phyloP scores from a whole-genome alignment of 1,140 invertebrate species.

The Coelopa frigida region DNA sequence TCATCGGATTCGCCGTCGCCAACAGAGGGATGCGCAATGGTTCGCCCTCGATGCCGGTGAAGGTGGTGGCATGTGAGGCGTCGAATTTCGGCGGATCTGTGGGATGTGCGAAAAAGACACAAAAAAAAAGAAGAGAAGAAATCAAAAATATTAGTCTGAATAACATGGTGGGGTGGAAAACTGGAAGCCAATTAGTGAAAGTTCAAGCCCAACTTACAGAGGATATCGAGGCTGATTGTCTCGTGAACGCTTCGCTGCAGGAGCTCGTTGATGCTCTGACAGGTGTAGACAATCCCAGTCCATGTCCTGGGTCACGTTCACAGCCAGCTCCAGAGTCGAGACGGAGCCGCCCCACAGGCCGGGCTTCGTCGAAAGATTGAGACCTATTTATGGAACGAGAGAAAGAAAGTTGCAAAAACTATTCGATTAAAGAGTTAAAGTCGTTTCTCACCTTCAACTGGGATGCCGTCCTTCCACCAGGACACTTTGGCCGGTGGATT shows the following conservation, averaged over 20 bases:
- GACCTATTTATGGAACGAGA: background rate
- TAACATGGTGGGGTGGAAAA: background rate
- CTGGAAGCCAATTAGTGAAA: background rate
- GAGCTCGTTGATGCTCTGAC: constrained; percentile 78
- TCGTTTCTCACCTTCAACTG: constrained; percentile 65
- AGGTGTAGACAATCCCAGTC: constrained; percentile 85
- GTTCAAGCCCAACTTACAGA: constrained; percentile 66
- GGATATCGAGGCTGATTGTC: constrained; percentile 77
- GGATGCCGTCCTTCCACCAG: constrained; percentile 83
- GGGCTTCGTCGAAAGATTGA: constrained; percentile 59
- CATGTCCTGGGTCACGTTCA: constrained; percentile 79
- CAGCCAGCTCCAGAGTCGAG: constrained; percentile 67
- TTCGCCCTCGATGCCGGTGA: constrained; percentile 75
- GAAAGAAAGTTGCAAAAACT: background rate
- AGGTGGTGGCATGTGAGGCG: constrained; percentile 50
- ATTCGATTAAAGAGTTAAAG: constrained; percentile 26
- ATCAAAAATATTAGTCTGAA: too few relatives aligned
- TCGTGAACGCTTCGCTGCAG: constrained; percentile 77
- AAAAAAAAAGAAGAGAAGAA: too few relatives aligned
- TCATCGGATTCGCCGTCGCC: constrained; percentile 78
- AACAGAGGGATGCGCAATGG: constrained; percentile 68
- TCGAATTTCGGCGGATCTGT: constrained; percentile 71
- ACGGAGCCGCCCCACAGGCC: constrained; percentile 76
- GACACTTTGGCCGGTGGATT: constrained; percentile 85
- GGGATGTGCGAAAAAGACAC: background rate